Evolutionary conservation across 2,797 vertebrate genomes (phyloP).

Genomic region (Masticophis lateralis): DNA sequence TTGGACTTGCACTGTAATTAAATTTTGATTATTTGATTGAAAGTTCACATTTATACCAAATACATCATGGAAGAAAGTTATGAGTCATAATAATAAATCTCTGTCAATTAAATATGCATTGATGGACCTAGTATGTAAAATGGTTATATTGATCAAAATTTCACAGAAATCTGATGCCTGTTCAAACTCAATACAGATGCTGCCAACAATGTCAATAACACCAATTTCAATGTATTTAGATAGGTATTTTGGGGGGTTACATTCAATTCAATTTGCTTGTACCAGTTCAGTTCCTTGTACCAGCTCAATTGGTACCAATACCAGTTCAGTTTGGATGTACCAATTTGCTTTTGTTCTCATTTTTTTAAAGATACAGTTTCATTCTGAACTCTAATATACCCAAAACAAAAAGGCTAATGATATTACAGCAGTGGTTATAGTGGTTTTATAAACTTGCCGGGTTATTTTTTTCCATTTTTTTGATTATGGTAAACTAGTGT

Average conservation of each 20-base stretch:
- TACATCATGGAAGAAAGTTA: not conserved
- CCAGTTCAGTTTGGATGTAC: not conserved
- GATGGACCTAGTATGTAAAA: not conserved
- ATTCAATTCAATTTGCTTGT: not conserved
- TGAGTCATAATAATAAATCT: not conserved
- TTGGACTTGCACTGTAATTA: not conserved
- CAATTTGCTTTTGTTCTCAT: constrained; percentile 3
- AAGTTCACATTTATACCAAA: not conserved
- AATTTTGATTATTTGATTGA: not conserved
- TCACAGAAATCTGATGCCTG: not conserved
- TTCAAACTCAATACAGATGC: not conserved
- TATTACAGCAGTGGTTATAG: constrained; percentile 7
- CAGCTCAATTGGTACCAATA: not conserved
- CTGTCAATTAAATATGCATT: not conserved
- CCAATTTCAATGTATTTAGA: not conserved
- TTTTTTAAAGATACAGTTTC: not conserved
- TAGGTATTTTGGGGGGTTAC: not conserved
- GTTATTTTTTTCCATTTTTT: constrained; percentile 42
- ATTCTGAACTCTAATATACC: constrained; percentile 23
- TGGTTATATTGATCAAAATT: not conserved
- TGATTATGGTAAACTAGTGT: constrained; percentile 47
- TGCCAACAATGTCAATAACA: not conserved
- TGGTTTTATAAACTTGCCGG: constrained; percentile 26
- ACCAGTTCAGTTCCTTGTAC: not conserved
- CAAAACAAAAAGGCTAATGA: not conserved